Conservation (phyloP, 1,140 invertebrate genomes). For the Hestina assimilis region DNA sequence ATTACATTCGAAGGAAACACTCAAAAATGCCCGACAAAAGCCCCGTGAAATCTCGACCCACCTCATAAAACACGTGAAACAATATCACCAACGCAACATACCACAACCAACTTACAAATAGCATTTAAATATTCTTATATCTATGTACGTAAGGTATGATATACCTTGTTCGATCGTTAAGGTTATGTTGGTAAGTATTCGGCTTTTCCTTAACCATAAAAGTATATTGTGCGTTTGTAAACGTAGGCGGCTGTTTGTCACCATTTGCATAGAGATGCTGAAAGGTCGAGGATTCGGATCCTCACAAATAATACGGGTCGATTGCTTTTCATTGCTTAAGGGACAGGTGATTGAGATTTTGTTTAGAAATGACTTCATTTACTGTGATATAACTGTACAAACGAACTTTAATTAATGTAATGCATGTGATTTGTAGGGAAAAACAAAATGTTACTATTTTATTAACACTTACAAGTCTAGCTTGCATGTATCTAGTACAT, state of each 20-base stretch:
- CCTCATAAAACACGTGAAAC: slow-evolving; percentile 77
- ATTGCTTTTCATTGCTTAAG: slow-evolving; percentile 20
- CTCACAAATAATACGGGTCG: slow-evolving; percentile 31
- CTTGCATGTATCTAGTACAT: too few relatives aligned
- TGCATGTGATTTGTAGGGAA: too few relatives aligned
- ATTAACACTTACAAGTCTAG: too few relatives aligned
- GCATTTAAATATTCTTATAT: slow-evolving; percentile 22
- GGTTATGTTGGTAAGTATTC: slow-evolving; percentile 40
- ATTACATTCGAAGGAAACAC: slow-evolving; percentile 55
- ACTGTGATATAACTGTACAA: neutral
- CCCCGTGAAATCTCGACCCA: slow-evolving; percentile 71
- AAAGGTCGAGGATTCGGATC: slow-evolving; percentile 34
- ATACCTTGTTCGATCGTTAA: neutral
- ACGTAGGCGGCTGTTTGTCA: slow-evolving; percentile 71
- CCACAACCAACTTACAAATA: slow-evolving; percentile 13
- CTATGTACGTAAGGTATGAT: slow-evolving; percentile 27
- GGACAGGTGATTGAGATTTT: slow-evolving; percentile 15
- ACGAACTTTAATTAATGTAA: neutral
- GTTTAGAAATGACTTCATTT: slow-evolving; percentile 1
- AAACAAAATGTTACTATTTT: too few relatives aligned
- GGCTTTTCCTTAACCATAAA: slow-evolving; percentile 72
- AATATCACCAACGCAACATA: slow-evolving; percentile 64
- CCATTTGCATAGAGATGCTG: slow-evolving; percentile 72
- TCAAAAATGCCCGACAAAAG: slow-evolving; percentile 66
- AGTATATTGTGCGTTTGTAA: slow-evolving; percentile 76